Conservation (phyloP, 2,888 invertebrate genomes). For the Theretra japonica region DNA sequence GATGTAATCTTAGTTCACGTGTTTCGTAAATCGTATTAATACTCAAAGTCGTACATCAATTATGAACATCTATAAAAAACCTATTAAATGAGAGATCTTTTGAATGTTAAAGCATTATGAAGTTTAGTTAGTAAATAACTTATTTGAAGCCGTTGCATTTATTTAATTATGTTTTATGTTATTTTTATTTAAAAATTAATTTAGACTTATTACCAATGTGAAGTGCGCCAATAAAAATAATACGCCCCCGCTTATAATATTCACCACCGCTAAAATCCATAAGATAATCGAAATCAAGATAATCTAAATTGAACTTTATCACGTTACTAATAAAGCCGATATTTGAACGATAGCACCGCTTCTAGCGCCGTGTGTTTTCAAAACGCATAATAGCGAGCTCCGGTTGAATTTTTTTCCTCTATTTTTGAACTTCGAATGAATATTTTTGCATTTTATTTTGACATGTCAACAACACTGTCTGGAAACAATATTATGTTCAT, state of each 20-base stretch:
- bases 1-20: not conserved
- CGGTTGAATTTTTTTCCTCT: slow-evolving; percentile 45
- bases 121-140: not conserved
- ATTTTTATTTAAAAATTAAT: not conserved
- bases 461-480: slow-evolving; percentile 38
- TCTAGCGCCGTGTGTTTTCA: slow-evolving; percentile 52
- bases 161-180: not conserved
- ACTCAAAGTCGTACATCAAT: not conserved
- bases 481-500: slow-evolving; percentile 30
- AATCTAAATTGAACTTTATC: slow-evolving; percentile 58
- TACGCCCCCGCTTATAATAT: slow-evolving; percentile 14
- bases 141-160: not conserved
- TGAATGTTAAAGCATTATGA: not conserved
- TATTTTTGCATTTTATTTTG: slow-evolving; percentile 62
- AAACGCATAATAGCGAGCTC: slow-evolving; percentile 51
- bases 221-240: not conserved
- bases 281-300: slow-evolving; percentile 50
- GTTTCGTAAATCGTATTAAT: slow-evolving; percentile 6
- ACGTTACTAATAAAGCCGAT: slow-evolving; percentile 44
- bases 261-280: slow-evolving; percentile 45
- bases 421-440: slow-evolving; percentile 53
- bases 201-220: not conserved
- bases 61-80: slow-evolving; percentile 5
- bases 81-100: not conserved
- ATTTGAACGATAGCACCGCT: slow-evolving; percentile 42